A percentile compares a stretch with the other conserved stretches of the same genome.
Conservation (phyloP, 2,888 invertebrate species). For the Lycocerus yunnanus region DNA sequence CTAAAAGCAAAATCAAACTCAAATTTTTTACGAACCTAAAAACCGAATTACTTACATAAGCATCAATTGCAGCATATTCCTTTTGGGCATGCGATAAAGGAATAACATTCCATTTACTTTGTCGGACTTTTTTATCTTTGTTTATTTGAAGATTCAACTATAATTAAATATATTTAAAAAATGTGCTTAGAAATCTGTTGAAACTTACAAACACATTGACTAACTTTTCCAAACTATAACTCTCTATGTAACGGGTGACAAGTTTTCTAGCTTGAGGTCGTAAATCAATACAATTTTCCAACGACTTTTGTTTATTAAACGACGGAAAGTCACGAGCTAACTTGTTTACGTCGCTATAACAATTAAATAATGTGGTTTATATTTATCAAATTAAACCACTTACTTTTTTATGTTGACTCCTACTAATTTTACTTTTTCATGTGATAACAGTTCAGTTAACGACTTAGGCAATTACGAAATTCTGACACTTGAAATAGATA, state of each 20-base stretch:
- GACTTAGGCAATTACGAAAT: constrained; percentile 63
- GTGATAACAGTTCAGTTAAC: constrained; percentile 59
- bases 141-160: constrained; percentile 60
- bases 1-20: constrained; percentile 28
- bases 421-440: constrained; percentile 63
- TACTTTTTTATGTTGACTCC: constrained; percentile 70
- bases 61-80: constrained; percentile 68
- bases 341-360: constrained; percentile 64
- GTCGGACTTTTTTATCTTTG: constrained; percentile 62
- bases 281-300: constrained; percentile 64
- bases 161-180: constrained; percentile 28
- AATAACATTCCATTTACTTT: constrained; percentile 64
- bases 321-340: constrained; percentile 65
- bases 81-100: constrained; percentile 61
- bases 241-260: constrained; percentile 56
- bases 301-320: constrained; percentile 58
- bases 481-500: constrained; percentile 63
- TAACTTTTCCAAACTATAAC: constrained; percentile 66
- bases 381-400: constrained; percentile 31
- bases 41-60: constrained; percentile 60
- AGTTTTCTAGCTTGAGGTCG: constrained; percentile 62
- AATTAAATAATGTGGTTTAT: neutral
- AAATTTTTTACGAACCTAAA: neutral
- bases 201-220: constrained; percentile 59
- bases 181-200: neutral